phyloP scores from a whole-genome alignment of 2,797 vertebrate genomes.

The Acanthurus leucopareius region DNA sequence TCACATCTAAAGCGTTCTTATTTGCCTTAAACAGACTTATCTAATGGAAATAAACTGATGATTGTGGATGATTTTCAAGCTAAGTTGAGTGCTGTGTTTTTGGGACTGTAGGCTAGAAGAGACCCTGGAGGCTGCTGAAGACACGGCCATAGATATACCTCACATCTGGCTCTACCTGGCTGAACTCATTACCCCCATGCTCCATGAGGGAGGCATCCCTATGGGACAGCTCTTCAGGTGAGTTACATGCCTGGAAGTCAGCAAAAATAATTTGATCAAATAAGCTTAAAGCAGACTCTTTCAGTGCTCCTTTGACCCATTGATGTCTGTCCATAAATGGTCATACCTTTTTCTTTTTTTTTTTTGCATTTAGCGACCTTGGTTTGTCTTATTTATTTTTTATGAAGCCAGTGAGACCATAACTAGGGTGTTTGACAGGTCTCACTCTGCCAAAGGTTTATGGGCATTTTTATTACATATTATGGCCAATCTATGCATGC shows the following conservation, averaged over 20 bases:
- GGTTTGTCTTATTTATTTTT: neutral
- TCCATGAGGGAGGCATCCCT: constrained; percentile 93
- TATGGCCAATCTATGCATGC: neutral
- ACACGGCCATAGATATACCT: constrained; percentile 98
- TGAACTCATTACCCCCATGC: constrained; percentile 93
- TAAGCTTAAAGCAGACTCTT: neutral
- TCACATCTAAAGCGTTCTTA: neutral
- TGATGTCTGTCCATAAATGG: neutral
- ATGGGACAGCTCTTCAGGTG: constrained; percentile 96
- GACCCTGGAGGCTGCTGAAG: constrained; percentile 93
- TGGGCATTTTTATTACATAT: neutral
- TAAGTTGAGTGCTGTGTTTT: constrained; percentile 4
- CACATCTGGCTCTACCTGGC: constrained; percentile 98
- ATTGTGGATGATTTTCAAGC: neutral
- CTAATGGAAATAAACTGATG: neutral
- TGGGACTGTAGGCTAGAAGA: constrained; percentile 87
- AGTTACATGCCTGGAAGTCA: constrained; percentile 19
- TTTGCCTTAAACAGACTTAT: neutral
- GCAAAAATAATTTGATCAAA: neutral
- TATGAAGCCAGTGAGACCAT: neutral
- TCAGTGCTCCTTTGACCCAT: neutral
- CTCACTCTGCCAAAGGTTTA: neutral
- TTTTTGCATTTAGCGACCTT: no score
- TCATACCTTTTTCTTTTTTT: neutral
- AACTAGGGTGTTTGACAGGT: neutral